Evolutionary conservation across 2,797 vertebrate genomes (phyloP).

Genomic region (Alectoris magna): DNA sequence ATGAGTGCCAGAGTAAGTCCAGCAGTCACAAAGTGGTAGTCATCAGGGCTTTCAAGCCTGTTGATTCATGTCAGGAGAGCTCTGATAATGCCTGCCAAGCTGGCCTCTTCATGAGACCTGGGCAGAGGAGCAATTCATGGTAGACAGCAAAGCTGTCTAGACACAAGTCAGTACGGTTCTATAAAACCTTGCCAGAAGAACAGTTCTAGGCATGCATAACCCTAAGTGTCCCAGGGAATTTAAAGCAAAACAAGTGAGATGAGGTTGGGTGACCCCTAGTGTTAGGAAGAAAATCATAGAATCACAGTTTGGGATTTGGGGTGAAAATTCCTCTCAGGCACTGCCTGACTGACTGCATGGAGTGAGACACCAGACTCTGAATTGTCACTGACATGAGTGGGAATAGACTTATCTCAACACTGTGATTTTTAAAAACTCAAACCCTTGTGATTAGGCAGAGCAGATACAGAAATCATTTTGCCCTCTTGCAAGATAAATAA

Average conservation of each 20-base stretch:
- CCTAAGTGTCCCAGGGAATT: neutral
- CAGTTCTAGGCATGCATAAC: neutral
- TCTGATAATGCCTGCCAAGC: slow-evolving; percentile 3
- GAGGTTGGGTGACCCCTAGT: neutral
- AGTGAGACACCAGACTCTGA: neutral
- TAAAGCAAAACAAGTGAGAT: neutral
- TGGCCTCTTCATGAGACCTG: neutral
- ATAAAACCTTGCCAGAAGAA: neutral
- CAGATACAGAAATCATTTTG: fast-evolving
- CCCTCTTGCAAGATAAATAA: neutral
- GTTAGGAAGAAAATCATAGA: neutral
- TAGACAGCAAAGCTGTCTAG: neutral
- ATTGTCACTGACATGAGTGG: neutral
- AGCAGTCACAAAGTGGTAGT: slow-evolving; percentile 8
- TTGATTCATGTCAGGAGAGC: slow-evolving; percentile 36
- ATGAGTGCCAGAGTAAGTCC: neutral
- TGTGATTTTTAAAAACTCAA: neutral
- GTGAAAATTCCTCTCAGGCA: neutral
- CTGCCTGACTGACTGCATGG: neutral
- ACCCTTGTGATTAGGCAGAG: neutral
- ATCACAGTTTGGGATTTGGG: neutral
- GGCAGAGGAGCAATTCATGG: neutral
- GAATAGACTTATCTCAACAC: neutral
- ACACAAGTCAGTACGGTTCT: neutral
- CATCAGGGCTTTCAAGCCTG: slow-evolving; percentile 13